Base-by-base conservation (phyloP, 2,888 invertebrate genomes). In the Melanostoma mellinum region DNA sequence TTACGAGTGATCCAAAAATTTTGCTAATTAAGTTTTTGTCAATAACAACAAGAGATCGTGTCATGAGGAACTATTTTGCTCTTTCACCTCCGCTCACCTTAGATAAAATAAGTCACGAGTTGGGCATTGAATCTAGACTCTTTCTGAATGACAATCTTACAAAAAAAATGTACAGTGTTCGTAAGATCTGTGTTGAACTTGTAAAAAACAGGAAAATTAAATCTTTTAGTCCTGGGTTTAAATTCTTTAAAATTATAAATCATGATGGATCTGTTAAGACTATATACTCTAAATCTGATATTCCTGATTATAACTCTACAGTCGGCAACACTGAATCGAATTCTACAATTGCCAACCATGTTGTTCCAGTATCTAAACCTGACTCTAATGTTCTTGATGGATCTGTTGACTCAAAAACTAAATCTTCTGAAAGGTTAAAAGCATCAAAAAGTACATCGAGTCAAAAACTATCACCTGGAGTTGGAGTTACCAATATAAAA, bases 401-500 rank as follows among this genome's bases (percentile, higher is more conserved):
- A 6, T 42, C 42, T 42, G n/a, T 42, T 42, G 42, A 42, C 42
- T n/a, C 5, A n/a, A 42, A 50, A 32, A 32, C 1, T 3, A 6
- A 6, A 48, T 3, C 48, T 30, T 30, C 0, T 48, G 20, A 6
- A 0, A 48, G 20, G 30, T 2, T 3, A 8, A 48, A 48, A 48
- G 0, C 6, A 48, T 48, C 20, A 48, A 48, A 48, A 30, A 48
- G 6, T 3, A 32, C 50, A 50, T 50, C 50, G 32, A 50, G 32
- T 50, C 8, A 30, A 50, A 50, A 8, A 32, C 32, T 30, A 32
- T 2, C 50, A 32, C 32, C 32, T 6, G 8, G 4, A 42, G 42
- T 42, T 50, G 50, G 50, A 50, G 50, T 50, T 9, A 50, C 6
- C 50, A 32, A 50, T 32, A 50, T 30, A 48, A 48, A 48, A 48